Base-by-base conservation (phyloP, 2,113 vertebrate genomes). In the Isichthys henryi region DNA sequence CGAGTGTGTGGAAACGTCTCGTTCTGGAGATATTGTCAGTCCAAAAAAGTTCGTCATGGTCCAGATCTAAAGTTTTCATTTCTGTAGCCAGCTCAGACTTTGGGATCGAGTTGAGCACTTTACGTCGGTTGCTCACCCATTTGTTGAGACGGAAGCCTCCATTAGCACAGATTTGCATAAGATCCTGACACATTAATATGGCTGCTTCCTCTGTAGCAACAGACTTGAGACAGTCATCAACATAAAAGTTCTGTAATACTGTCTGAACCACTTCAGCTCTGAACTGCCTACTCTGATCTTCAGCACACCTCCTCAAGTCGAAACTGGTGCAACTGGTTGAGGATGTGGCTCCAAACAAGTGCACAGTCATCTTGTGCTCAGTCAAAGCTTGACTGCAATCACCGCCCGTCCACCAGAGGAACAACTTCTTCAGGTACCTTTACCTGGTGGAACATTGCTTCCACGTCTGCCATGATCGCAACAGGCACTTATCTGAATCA, bases 381-480 rank as follows among this genome's bases (percentile, higher is more conserved):
- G 89, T 17, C 9, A 45, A 58, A 56, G 53, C 31, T 85, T 53
- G 1, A 17, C n/a, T 88, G 39, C 49, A 21, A 27, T 92, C 88
- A 5, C 77, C 90, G 17, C 27, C 4, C 3, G 87, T 53, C 91
- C 92, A 91, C 89, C 92, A 93, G 1, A 92, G 77, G 53, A 56
- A 56, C 53, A n/a, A n/a, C 58, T n/a, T 91, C 74, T 0, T 86
- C 43, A n/a, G 88, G 15, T 52, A 91, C 88, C 35, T 7, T 88
- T 3, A 90, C 90, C 50, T 53, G 15, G 15, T 5, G 50, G 15
- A 53, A 19, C 50, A 53, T 53, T 53, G 50, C 50, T 53, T 89
- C 35, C 1, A 92, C 27, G 17, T 92, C 92, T 3, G 84, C 88
- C 90, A 91, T 90, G 17, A 92, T 23, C 2, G 84, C 89, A 39